These are phyloP conservation scores for Philereme vetulata DNA, from an alignment of 2,888 invertebrate genomes.

Conservation along the genomic window DNA sequence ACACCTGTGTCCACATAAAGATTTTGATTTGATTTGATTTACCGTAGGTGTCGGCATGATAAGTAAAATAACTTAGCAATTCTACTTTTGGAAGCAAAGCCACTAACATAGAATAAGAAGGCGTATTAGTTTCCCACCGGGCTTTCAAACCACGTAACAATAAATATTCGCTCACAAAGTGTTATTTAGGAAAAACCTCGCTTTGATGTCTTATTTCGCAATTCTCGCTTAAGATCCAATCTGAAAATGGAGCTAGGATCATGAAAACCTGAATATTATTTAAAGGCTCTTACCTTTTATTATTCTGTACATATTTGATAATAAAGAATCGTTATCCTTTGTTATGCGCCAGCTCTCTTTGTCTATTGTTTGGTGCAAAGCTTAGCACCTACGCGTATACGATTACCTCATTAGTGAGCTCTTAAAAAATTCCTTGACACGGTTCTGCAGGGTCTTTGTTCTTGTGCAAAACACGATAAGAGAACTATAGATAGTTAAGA, in stretches of 20 bases:
- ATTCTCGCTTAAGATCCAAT: conserved; percentile 37
- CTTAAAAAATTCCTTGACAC: conserved; percentile 37
- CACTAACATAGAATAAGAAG: no score
- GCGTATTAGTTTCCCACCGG: background rate
- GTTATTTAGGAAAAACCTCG: conserved; percentile 26
- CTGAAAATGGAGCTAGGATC: conserved; percentile 29
- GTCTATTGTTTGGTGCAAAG: conserved; percentile 28
- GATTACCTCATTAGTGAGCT: conserved; percentile 40
- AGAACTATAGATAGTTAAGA: no score
- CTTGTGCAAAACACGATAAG: no score
- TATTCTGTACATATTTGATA: conserved; percentile 44
- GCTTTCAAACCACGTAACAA: conserved; percentile 1
- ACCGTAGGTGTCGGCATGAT: no score
- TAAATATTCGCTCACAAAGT: conserved; percentile 16
- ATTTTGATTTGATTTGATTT: no score
- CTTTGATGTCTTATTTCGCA: conserved; percentile 40
- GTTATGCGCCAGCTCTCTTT: conserved; percentile 16
- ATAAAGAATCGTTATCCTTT: conserved; percentile 40
- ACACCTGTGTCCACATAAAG: no score
- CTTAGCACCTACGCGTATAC: conserved; percentile 28
- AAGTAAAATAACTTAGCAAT: no score
- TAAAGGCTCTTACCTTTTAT: conserved; percentile 32
- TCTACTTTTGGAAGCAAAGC: no score
- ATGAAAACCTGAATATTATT: conserved; percentile 28
- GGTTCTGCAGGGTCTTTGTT: conserved; percentile 1